Evolutionary conservation across 2,113 vertebrate genomes (phyloP), one percentile per base, ranked within the genome.

Genomic region (Barbus barbus): DNA sequence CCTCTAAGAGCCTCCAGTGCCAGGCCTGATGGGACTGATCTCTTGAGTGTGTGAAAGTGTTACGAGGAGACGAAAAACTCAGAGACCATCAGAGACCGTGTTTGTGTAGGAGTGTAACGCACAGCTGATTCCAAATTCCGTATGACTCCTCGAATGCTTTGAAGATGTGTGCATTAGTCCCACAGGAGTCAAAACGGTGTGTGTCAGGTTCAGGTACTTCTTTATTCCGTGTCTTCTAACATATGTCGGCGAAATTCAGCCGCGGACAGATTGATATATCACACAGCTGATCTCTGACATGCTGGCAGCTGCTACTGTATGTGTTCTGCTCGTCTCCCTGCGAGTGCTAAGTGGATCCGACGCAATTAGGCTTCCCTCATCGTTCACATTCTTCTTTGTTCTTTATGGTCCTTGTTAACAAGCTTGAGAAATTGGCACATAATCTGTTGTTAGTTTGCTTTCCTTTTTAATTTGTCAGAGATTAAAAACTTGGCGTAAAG

Each of bases 401-500:
- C 75, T 58, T 77, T 36, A 53, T 56, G 20, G 75, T 58, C 53
- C 53, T 58, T 58, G 53, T 58, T 58, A 77, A 77, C 48, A 38
- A 77, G 53, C 53, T 58, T 38, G 53, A 58, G 75, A 58, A 78
- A 38, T 60, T 78, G 53, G 75, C 75, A 38, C 6, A 78, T 58
- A 18, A 78, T 78, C 51, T 24, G 75, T 60, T 78, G 33, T 60
- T 60, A 58, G 24, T 78, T 36, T 56, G 28, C 75, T 8, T 38
- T 58, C 75, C 22, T 78, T 79, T 79, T 63, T 65, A 79, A 79
- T 63, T 79, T 79, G 33, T 41, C 24, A 46, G 36, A 79, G 58
- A 61, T 79, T 63, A 63, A 41, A 79, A 65, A 63, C 77, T 79
- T 63, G 56, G 53, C 75, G 4, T 38, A 38, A 77, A 24, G 75